Evolutionary conservation across 2,797 vertebrate genomes (phyloP).

Genomic region (Trachops cirrhosus): DNA sequence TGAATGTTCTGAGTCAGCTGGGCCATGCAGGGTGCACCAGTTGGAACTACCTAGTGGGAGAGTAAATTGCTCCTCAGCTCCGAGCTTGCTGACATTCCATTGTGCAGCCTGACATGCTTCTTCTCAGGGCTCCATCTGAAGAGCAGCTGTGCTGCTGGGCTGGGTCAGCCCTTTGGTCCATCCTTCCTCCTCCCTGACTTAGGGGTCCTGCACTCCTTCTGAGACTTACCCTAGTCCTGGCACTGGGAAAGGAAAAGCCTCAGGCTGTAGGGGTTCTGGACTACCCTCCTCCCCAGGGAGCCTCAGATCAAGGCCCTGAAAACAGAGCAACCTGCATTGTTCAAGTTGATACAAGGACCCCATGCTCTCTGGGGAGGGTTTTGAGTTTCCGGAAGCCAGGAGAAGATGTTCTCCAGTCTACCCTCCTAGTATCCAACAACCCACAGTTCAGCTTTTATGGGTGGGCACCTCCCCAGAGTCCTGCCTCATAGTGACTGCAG

Average conservation of each 20-base stretch:
- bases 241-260: neutral
- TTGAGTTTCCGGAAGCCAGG: neutral
- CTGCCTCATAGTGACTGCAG: neutral
- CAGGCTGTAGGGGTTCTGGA: neutral
- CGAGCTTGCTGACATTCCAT: neutral
- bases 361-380: neutral
- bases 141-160: neutral
- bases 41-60: neutral
- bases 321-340: neutral
- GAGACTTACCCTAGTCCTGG: neutral
- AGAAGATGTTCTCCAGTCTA: neutral
- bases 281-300: neutral
- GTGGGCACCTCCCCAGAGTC: too few species aligned
- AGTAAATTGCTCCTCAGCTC: neutral
- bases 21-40: neutral
- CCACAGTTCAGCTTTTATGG: accelerated
- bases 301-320: neutral
- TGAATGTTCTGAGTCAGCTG: neutral
- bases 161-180: neutral
- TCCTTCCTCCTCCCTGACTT: neutral
- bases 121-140: neutral
- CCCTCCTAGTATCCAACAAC: neutral
- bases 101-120: neutral
- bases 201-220: neutral
- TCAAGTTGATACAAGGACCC: neutral